phyloP scores from a whole-genome alignment of 2,888 invertebrate genomes.

The Temnothorax rugatulus region DNA sequence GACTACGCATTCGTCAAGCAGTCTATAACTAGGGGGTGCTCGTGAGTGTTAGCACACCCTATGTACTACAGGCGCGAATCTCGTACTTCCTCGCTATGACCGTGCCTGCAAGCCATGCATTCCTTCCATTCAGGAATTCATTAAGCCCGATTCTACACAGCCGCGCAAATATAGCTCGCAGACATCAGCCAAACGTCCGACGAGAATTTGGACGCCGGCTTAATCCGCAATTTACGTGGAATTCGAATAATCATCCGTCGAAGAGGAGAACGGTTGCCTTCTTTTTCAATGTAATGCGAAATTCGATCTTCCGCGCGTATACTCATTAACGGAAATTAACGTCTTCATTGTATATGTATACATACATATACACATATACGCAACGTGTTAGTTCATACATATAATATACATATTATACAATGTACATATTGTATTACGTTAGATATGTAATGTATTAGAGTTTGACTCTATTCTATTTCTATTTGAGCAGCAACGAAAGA shows the following conservation, averaged over 20 bases:
- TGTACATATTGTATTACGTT: too few relatives aligned
- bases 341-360: too few relatives aligned
- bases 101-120: constrained; percentile 52
- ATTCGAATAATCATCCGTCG: constrained; percentile 33
- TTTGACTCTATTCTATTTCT: not conserved
- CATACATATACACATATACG: too few relatives aligned
- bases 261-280: not conserved
- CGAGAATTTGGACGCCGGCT: constrained; percentile 43
- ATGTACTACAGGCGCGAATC: constrained; percentile 50
- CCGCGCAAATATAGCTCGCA: constrained; percentile 51
- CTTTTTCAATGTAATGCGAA: not conserved
- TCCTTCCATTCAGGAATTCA: constrained; percentile 61
- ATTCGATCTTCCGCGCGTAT: not conserved
- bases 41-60: constrained; percentile 31
- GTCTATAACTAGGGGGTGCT: constrained; percentile 26
- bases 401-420: too few relatives aligned
- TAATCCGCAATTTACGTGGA: constrained; percentile 51
- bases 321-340: not conserved
- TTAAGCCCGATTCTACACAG: constrained; percentile 57
- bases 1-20: constrained; percentile 34
- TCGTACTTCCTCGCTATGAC: constrained; percentile 40
- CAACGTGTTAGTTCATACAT: too few relatives aligned
- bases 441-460: not conserved
- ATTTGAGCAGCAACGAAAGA: not conserved
- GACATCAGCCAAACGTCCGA: constrained; percentile 45